Percentiles rank a stretch among this genome's conserved stretches.
These are phyloP conservation scores for Chloromyia formosa DNA, from an alignment of 2,888 invertebrate genomes.

Conservation along the genomic window DNA sequence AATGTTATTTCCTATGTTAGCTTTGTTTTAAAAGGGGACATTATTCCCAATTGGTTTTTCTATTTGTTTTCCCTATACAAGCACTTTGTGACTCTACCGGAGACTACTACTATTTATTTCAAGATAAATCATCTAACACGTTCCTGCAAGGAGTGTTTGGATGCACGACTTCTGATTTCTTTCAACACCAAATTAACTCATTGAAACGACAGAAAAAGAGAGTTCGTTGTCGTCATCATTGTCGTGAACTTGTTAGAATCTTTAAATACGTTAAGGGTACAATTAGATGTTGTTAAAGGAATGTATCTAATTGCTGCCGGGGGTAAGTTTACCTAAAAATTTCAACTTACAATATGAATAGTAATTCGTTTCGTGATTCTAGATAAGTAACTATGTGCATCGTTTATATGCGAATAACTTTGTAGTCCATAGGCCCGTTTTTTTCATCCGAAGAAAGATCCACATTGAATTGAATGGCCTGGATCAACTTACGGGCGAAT, in stretches of 20 bases:
- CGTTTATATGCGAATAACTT: too few relatives aligned
- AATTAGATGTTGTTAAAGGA: neutral
- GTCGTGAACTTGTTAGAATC: conserved; percentile 9
- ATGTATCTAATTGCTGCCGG: neutral
- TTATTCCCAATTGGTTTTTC: conserved; percentile 38
- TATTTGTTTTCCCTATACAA: conserved; percentile 22
- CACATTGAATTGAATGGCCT: too few relatives aligned
- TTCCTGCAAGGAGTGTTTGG: conserved; percentile 41
- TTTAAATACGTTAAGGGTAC: neutral
- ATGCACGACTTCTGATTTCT: conserved; percentile 44
- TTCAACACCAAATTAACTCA: conserved; percentile 45
- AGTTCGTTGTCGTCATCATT: conserved; percentile 26
- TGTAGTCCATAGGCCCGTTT: too few relatives aligned
- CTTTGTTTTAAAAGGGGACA: conserved; percentile 35
- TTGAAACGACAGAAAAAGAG: conserved; percentile 31
- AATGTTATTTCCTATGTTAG: conserved; percentile 34
- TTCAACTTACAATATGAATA: neutral
- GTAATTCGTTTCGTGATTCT: neutral
- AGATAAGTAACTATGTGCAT: too few relatives aligned
- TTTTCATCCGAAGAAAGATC: too few relatives aligned
- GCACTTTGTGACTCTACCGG: conserved; percentile 15
- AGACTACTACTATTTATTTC: conserved; percentile 26
- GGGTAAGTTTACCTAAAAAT: neutral
- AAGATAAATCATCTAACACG: conserved; percentile 44
- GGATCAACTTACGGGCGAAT: too few relatives aligned